These are phyloP conservation scores for Hemitrygon akajei DNA, from an alignment of 2,797 vertebrate species.

Conservation along the genomic window DNA sequence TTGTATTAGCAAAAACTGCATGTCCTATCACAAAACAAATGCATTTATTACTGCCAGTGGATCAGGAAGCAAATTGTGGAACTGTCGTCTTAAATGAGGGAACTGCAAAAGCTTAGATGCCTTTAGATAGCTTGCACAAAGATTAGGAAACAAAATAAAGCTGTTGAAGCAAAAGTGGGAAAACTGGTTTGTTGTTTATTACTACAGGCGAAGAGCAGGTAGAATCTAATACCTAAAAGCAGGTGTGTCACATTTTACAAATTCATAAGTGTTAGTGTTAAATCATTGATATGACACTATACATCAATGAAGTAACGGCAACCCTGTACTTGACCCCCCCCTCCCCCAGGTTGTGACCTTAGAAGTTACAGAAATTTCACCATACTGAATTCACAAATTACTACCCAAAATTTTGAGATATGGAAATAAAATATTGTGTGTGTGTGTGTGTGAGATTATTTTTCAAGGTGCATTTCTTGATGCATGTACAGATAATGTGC, in stretches of 20 bases:
- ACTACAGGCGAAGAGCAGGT: too few species aligned
- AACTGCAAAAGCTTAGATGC: not conserved
- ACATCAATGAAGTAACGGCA: too few species aligned
- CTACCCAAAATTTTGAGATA: too few species aligned
- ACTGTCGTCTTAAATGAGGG: not conserved
- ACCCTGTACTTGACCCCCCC: not conserved
- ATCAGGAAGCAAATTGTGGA: not conserved
- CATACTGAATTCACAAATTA: too few species aligned
- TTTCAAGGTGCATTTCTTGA: too few species aligned
- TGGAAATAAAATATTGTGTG: too few species aligned
- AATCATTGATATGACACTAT: not conserved
- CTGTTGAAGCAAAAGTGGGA: not conserved
- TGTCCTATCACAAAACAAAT: not conserved
- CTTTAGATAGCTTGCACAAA: not conserved
- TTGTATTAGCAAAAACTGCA: not conserved
- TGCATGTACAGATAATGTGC: too few species aligned
- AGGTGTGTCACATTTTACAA: not conserved
- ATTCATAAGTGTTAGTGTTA: not conserved
- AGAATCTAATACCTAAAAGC: not conserved
- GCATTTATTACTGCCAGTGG: not conserved
- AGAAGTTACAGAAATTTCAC: too few species aligned
- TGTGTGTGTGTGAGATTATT: too few species aligned
- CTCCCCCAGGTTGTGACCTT: too few species aligned
- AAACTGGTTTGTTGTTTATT: not conserved
- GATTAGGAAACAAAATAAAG: not conserved